Percentiles rank a stretch among this genome's conserved stretches.
Evolutionary conservation across 2,113 vertebrate species (phyloP).

Genomic region (Eretmochelys imbricata): DNA sequence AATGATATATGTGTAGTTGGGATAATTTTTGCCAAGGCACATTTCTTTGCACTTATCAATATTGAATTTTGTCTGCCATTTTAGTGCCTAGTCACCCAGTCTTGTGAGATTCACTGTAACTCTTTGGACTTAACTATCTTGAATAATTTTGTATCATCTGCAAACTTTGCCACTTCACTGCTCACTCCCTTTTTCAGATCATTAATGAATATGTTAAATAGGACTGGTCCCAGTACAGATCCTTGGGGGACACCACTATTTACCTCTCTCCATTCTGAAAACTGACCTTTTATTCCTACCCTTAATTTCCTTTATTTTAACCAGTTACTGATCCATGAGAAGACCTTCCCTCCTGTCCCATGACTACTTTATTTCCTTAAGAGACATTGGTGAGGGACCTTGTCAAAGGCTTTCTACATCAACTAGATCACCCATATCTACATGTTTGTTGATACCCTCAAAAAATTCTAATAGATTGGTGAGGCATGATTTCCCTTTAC

Average conservation of each 20-base stretch:
- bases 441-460: neutral
- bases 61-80: neutral
- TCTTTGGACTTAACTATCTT: neutral
- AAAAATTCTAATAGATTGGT: neutral
- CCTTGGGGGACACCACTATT: neutral
- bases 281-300: neutral
- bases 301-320: neutral
- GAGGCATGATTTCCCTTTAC: neutral
- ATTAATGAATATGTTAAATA: neutral
- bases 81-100: neutral
- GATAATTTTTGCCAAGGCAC: neutral
- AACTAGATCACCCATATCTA: neutral
- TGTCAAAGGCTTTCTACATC: neutral
- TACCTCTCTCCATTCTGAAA: neutral
- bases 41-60: neutral
- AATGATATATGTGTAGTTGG: neutral
- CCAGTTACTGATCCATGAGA: neutral
- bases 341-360: neutral
- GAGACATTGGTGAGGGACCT: neutral
- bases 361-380: neutral
- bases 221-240: neutral
- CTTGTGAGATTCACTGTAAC: neutral
- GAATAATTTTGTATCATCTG: neutral
- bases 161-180: neutral
- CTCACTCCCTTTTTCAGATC: neutral